A percentile compares a stretch with the other conserved stretches of the same genome.
phyloP scores from a whole-genome alignment of 2,888 invertebrate species.

The Eremobia ochroleuca region DNA sequence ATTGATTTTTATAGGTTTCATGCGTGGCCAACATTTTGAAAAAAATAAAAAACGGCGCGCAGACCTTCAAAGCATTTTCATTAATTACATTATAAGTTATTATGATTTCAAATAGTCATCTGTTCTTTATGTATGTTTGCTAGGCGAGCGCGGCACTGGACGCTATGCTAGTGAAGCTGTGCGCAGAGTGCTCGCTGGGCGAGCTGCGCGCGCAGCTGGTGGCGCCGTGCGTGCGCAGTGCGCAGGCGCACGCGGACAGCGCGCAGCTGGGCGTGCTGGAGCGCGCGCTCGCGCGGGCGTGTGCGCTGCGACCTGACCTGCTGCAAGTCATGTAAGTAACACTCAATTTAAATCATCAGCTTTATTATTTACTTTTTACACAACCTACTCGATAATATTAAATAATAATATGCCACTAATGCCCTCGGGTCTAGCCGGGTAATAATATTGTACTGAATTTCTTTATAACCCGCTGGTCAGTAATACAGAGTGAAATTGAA shows the following conservation, averaged over 20 bases:
- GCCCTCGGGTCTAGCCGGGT: background rate
- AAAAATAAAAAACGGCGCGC: no score
- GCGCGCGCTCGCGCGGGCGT: slow-evolving; percentile 74
- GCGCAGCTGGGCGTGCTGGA: slow-evolving; percentile 76
- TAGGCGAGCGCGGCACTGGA: slow-evolving; percentile 80
- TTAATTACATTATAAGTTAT: background rate
- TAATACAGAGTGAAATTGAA: no score
- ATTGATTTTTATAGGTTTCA: no score
- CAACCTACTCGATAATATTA: background rate
- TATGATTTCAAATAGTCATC: background rate
- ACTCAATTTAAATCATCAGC: background rate
- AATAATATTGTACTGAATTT: background rate
- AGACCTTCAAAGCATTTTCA: background rate
- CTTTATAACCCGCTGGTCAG: background rate
- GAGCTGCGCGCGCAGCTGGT: slow-evolving; percentile 72
- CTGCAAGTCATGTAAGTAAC: slow-evolving; percentile 74
- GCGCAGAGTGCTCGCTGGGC: slow-evolving; percentile 52
- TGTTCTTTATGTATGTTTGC: background rate
- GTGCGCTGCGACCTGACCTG: slow-evolving; percentile 70
- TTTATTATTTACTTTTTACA: background rate
- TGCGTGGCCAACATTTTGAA: no score
- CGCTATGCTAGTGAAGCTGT: slow-evolving; percentile 72
- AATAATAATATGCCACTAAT: no score
- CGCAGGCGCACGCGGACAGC: slow-evolving; percentile 59
- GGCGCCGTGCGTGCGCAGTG: slow-evolving; percentile 62